These are phyloP conservation scores for Pseudococcus jackbeardsleyi DNA, from an alignment of 2,888 invertebrate genomes.

Conservation along the genomic window DNA sequence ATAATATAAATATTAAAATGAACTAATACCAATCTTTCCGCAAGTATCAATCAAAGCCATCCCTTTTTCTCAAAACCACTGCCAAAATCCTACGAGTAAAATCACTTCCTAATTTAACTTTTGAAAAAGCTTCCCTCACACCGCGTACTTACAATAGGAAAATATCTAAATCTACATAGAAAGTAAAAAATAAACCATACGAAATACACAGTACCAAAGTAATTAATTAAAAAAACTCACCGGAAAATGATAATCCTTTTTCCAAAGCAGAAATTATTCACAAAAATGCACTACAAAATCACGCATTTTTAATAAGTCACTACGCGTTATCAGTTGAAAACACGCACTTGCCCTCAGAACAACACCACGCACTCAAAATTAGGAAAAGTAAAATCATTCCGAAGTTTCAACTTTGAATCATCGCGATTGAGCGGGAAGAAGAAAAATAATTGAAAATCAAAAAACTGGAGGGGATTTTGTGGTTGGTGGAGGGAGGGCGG, in stretches of 20 bases:
- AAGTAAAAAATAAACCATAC: background rate
- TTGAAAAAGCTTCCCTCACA: no score
- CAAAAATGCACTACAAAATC: background rate
- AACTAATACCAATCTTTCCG: no score
- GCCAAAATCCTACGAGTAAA: no score
- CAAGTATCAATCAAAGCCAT: no score
- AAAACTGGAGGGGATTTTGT: conserved; percentile 8
- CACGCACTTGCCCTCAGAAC: background rate
- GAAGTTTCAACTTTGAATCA: background rate
- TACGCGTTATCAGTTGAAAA: background rate
- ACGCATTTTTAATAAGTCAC: background rate
- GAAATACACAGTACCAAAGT: no score
- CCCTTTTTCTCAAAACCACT: no score
- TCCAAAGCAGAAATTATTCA: background rate
- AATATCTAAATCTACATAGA: background rate
- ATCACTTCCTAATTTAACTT: no score
- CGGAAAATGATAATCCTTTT: background rate
- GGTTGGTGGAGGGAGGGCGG: background rate
- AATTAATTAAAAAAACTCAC: background rate
- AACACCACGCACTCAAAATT: background rate
- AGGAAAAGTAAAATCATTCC: background rate
- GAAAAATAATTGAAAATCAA: background rate
- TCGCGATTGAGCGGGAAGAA: conserved; percentile 24
- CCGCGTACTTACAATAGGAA: background rate
- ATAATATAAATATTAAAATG: no score